Percentiles rank a stretch among this genome's conserved stretches.
phyloP scores from a whole-genome alignment of 2,113 vertebrate genomes.

The Caranx melampygus region DNA sequence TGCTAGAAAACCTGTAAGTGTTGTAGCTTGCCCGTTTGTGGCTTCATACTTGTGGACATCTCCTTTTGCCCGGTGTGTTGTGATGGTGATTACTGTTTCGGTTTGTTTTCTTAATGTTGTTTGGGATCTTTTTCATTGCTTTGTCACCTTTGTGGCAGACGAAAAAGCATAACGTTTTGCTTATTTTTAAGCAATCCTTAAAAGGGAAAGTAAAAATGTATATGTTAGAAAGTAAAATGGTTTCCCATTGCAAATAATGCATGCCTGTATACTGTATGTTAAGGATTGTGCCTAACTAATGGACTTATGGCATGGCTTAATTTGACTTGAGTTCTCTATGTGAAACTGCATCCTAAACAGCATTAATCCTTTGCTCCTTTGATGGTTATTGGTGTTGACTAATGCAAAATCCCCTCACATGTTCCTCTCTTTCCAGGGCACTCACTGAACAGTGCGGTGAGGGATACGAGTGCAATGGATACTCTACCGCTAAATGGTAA shows the following conservation, averaged over 20 bases:
- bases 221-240: conserved; percentile 71
- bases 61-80: conserved; percentile 88
- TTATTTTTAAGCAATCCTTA: conserved; percentile 36
- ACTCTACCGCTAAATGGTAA: conserved; percentile 99
- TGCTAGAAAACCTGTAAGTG: conserved; percentile 88
- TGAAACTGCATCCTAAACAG: conserved; percentile 91
- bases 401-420: conserved; percentile 67
- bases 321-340: conserved; percentile 51
- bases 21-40: conserved; percentile 93
- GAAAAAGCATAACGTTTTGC: conserved; percentile 54
- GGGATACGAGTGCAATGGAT: conserved; percentile 99
- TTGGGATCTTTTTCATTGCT: conserved; percentile 94
- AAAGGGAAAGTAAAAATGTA: conserved; percentile 62
- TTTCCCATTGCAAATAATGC: conserved; percentile 66
- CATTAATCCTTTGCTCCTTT: conserved; percentile 87
- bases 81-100: conserved; percentile 74
- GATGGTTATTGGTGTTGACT: conserved; percentile 39
- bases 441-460: conserved; percentile 97
- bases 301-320: conserved; percentile 75
- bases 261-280: conserved; percentile 61
- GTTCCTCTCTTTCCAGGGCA: conserved; percentile 90
- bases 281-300: conserved; percentile 76
- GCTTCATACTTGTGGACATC: conserved; percentile 91
- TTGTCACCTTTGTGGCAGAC: conserved; percentile 85
- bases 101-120: conserved; percentile 90